Evolutionary conservation across 2,113 vertebrate genomes (phyloP).

Genomic region (Melozone crissalis): DNA sequence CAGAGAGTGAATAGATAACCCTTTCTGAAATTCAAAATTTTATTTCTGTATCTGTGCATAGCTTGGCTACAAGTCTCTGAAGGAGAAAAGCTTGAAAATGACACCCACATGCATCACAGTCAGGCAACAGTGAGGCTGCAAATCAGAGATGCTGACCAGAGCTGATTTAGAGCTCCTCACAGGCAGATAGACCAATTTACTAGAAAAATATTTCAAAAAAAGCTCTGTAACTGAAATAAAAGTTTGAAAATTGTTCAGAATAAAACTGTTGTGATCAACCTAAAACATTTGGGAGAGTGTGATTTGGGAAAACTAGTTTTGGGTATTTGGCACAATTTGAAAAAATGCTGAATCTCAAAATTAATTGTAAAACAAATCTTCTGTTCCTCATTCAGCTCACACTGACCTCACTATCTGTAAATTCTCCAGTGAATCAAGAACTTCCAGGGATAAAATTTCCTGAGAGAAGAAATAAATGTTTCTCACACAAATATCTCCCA

Average conservation of each 20-base stretch:
- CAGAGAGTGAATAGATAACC: neutral
- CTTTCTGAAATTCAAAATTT: neutral
- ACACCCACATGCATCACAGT: neutral
- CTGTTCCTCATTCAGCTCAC: neutral
- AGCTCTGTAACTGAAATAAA: neutral
- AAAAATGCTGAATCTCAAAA: neutral
- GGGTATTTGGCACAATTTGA: neutral
- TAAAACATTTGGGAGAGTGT: neutral
- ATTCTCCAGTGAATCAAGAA: neutral
- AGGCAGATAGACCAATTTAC: neutral
- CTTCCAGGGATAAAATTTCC: neutral
- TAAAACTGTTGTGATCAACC: neutral
- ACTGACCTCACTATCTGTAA: neutral
- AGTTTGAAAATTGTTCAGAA: neutral
- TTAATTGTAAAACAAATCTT: neutral
- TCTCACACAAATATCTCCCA: neutral
- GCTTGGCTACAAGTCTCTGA: neutral
- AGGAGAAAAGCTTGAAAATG: neutral
- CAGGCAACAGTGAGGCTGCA: neutral
- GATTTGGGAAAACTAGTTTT: neutral
- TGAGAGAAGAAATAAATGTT: neutral
- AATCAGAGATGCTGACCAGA: neutral
- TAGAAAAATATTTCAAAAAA: neutral
- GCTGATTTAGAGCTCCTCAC: neutral
- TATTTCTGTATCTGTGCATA: neutral